These are phyloP conservation scores for Australoheros scitulus DNA, from an alignment of 2,113 vertebrate species.

Conservation along the genomic window DNA sequence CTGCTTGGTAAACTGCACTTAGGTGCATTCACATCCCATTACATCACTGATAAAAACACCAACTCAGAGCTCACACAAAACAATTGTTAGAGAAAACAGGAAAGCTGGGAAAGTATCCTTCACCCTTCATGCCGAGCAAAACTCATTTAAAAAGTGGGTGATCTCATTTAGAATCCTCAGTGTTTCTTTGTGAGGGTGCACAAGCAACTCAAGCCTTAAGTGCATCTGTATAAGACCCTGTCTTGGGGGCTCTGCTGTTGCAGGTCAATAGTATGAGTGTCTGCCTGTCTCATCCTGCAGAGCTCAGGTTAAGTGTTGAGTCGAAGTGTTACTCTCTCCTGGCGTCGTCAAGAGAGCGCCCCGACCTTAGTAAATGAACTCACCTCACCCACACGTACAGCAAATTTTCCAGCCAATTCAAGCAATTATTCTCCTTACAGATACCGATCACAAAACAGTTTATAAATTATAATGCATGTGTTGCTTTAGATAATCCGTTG, in stretches of 20 bases:
- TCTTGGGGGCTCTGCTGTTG: conserved; percentile 62
- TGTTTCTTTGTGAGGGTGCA: not conserved
- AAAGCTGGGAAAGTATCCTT: not conserved
- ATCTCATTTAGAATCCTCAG: not conserved
- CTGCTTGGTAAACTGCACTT: conserved; percentile 38
- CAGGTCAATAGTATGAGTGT: conserved; percentile 75
- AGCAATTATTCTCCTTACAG: not conserved
- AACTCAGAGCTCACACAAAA: not conserved
- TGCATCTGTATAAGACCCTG: conserved; percentile 29
- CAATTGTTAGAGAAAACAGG: conserved; percentile 24
- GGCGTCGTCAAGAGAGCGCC: conserved; percentile 64
- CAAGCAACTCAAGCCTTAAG: conserved; percentile 15
- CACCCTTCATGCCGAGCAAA: not conserved
- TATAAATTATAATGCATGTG: not conserved
- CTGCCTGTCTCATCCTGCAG: conserved; percentile 61
- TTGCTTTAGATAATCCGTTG: not conserved
- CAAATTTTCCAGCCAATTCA: not conserved
- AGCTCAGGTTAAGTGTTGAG: conserved; percentile 63
- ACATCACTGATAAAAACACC: conserved; percentile 10
- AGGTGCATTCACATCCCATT: conserved; percentile 27
- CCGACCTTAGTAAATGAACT: conserved; percentile 63
- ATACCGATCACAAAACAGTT: not conserved
- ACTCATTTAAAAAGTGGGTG: not conserved
- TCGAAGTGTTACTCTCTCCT: conserved; percentile 61
- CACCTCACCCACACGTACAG: conserved; percentile 28